Conservation (phyloP, 2,797 vertebrate genomes). For the Epinephelus malabaricus region DNA sequence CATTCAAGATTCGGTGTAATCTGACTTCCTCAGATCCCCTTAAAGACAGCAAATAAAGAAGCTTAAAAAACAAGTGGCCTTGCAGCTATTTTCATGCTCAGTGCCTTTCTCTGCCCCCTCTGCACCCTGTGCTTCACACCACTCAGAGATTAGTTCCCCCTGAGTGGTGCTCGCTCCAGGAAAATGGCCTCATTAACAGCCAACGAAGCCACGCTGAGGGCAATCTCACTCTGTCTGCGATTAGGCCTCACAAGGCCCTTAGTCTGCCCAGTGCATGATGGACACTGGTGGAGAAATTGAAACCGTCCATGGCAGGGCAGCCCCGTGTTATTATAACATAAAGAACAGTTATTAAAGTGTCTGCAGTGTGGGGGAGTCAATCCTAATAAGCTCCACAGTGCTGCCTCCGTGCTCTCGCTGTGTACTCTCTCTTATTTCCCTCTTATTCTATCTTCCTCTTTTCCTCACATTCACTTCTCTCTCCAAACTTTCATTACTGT, state of each 20-base stretch:
- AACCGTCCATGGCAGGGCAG: constrained; percentile 84
- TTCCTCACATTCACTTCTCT: constrained; percentile 25
- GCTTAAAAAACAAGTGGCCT: constrained; percentile 55
- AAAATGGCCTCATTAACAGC: constrained; percentile 88
- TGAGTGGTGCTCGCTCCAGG: constrained; percentile 80
- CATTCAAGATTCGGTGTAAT: constrained; percentile 25
- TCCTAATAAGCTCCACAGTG: constrained; percentile 86
- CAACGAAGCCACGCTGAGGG: constrained; percentile 81
- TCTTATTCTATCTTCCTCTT: constrained; percentile 28
- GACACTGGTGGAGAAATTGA: constrained; percentile 84
- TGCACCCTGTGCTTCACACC: constrained; percentile 76
- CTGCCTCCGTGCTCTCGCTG: constrained; percentile 69
- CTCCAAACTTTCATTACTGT: constrained; percentile 33
- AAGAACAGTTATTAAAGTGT: constrained; percentile 90
- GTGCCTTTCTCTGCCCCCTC: constrained; percentile 63
- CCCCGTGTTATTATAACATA: constrained; percentile 87
- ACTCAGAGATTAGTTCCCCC: constrained; percentile 81
- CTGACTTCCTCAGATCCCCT: constrained; percentile 41
- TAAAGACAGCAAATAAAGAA: constrained; percentile 47
- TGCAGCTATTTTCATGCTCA: constrained; percentile 70
- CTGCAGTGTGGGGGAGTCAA: constrained; percentile 86
- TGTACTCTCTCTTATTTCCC: constrained; percentile 55
- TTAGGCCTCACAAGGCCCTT: constrained; percentile 83
- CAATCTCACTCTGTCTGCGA: constrained; percentile 84
- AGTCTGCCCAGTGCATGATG: constrained; percentile 85